Base-by-base conservation (phyloP, 2,888 invertebrate species). In the Atethmia centrago region DNA sequence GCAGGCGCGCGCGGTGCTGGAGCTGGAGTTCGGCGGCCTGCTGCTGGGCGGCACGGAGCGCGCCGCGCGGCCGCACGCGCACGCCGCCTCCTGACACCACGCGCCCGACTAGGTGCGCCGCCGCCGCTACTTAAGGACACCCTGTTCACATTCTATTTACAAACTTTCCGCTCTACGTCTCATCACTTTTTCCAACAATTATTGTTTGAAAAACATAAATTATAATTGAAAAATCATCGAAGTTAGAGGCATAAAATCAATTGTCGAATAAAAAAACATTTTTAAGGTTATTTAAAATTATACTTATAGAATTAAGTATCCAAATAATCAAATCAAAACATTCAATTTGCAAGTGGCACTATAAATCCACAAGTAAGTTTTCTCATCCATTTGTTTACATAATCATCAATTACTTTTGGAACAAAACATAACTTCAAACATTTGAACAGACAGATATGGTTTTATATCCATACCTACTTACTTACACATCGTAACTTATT, bases 1-100 rank as follows among this genome's bases (percentile, higher is more conserved):
- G 3, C 93, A 99, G 99, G 98, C 98, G 90, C 97, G 99, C 82
- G 99, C 99, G 95, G 97, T 98, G 90, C 97, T 99, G 91, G 99
- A 99, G 92, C 96, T 98, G 94, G 99, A 99, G 96, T 99, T 99
- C 95, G 97, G 97, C 91, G 98, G 98, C 94, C 97, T 99, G 89
- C 95, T 99, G 86, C 97, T 98, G 88, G 96, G 97, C 83, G 98
- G 98, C 90, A 99, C 99, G 77, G 99, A 99, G 92, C 97, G 98
- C 90, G 96, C 98, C 86, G 97, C 94, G 97, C 92, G 97, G 16
- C 78, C 87, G 61, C 93, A 90, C 91, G 93, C 93, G 74, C 93
- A 92, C 90, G 89, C 93, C 75, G 90, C 93, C 88, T 95, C 96
- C 95, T 96, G 96, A 96, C 96, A 95, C 87, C 94, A 84, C 90